phyloP scores from a whole-genome alignment of 92 coral and sea anemone species.

The Zoanthus gigantus region DNA sequence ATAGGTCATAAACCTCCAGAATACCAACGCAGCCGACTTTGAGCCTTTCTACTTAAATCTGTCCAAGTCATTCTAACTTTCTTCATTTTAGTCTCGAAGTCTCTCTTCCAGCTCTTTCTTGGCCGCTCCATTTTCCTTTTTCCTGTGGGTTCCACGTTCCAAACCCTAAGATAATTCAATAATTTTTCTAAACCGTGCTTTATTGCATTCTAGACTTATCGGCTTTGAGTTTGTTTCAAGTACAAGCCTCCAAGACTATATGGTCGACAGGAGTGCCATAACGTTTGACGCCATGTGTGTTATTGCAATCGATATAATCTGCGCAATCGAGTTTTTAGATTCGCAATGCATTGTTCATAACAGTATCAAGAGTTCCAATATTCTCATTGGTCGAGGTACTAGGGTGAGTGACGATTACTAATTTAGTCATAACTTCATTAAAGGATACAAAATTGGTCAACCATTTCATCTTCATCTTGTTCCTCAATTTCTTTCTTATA shows the following conservation, averaged over 20 bases:
- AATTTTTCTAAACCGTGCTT: background rate
- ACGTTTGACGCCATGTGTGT: conserved; percentile 56
- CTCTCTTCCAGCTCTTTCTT: too few relatives aligned
- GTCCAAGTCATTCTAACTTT: too few relatives aligned
- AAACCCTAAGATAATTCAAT: too few relatives aligned
- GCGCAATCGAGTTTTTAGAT: conserved; percentile 55
- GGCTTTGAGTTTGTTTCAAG: conserved; percentile 63
- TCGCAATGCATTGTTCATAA: conserved; percentile 52
- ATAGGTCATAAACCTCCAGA: too few relatives aligned
- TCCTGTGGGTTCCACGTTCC: too few relatives aligned
- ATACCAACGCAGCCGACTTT: too few relatives aligned
- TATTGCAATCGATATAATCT: conserved; percentile 54
- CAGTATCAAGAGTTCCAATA: conserved; percentile 52
- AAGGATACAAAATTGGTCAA: too few relatives aligned
- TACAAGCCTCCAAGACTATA: conserved; percentile 50
- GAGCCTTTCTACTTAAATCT: too few relatives aligned
- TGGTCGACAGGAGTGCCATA: conserved; percentile 35
- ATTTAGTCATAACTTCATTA: background rate
- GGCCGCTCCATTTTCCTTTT: too few relatives aligned
- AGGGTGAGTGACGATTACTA: conserved; percentile 43
- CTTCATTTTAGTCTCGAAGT: background rate
- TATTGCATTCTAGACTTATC: conserved; percentile 38
- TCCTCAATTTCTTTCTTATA: too few relatives aligned
- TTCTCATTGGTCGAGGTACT: conserved; percentile 57
- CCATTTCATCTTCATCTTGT: too few relatives aligned